A percentile compares a stretch with the other conserved stretches of the same genome.
Conservation (phyloP, 2,797 vertebrate species). For the Meda fulgida region DNA sequence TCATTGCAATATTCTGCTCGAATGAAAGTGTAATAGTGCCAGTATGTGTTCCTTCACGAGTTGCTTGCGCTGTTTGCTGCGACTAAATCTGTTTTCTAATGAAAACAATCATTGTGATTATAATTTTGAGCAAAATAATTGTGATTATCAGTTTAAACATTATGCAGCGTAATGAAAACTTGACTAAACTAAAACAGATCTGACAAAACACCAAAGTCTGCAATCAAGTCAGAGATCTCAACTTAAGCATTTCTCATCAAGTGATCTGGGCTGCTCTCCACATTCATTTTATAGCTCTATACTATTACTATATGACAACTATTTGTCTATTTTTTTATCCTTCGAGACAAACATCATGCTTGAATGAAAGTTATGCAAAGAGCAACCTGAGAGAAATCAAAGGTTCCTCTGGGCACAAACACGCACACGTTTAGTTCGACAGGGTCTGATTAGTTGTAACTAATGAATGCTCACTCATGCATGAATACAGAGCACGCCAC, state of each 20-base stretch:
- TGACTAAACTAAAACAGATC: background rate
- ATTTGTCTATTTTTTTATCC: background rate
- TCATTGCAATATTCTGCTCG: background rate
- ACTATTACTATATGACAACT: background rate
- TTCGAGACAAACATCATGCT: background rate
- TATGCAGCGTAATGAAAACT: background rate
- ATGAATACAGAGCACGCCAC: background rate
- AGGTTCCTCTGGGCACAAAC: background rate
- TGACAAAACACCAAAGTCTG: background rate
- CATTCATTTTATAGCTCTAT: background rate
- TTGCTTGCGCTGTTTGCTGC: too few relatives aligned
- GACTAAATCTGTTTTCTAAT: too few relatives aligned
- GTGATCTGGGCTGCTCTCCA: background rate
- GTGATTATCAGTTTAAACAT: too few relatives aligned
- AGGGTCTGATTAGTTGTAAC: constrained; percentile 29
- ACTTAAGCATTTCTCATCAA: background rate
- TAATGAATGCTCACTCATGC: constrained; percentile 43
- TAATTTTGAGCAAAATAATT: too few relatives aligned
- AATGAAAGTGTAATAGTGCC: background rate
- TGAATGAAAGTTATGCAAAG: background rate
- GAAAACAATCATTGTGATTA: too few relatives aligned
- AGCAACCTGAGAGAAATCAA: constrained; percentile 1
- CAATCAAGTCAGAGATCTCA: background rate
- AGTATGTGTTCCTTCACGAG: background rate
- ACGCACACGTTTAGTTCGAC: background rate